Conservation (phyloP, 2,888 invertebrate species). For the Agapetus fuscipes region DNA sequence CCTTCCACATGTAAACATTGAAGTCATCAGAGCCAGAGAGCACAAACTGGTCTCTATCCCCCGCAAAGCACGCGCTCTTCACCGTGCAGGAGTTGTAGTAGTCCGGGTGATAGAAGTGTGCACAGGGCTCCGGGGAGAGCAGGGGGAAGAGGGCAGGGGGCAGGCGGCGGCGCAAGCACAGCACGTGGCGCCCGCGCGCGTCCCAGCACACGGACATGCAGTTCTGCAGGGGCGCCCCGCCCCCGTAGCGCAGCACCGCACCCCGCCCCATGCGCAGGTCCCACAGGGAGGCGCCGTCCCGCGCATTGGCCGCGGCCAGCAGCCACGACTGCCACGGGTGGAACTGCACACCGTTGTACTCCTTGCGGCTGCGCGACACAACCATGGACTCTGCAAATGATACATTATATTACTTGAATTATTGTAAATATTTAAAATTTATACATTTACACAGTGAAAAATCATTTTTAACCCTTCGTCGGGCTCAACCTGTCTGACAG, state of each 20-base stretch:
- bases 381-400: constrained; percentile 53
- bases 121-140: constrained; percentile 58
- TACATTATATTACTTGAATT: no score
- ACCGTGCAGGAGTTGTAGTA: constrained; percentile 96
- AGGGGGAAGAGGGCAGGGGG: constrained; percentile 75
- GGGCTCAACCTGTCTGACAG: no score
- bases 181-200: constrained; percentile 60
- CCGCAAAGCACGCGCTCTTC: constrained; percentile 94
- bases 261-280: constrained; percentile 75
- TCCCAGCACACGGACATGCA: constrained; percentile 93
- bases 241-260: constrained; percentile 57
- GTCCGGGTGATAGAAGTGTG: constrained; percentile 82
- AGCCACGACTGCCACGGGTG: constrained; percentile 76
- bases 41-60: constrained; percentile 79
- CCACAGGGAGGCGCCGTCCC: constrained; percentile 84
- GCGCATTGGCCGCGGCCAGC: constrained; percentile 81
- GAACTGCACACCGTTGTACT: constrained; percentile 94
- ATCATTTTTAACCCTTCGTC: no score
- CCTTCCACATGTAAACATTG: constrained; percentile 88
- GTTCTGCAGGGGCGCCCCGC: constrained; percentile 54
- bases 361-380: constrained; percentile 40
- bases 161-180: constrained; percentile 76
- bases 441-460: no score
- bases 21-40: constrained; percentile 94
- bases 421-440: no score